These are phyloP conservation scores for Aldabrachelys gigantea DNA, from an alignment of 2,113 vertebrate genomes.

Conservation along the genomic window DNA sequence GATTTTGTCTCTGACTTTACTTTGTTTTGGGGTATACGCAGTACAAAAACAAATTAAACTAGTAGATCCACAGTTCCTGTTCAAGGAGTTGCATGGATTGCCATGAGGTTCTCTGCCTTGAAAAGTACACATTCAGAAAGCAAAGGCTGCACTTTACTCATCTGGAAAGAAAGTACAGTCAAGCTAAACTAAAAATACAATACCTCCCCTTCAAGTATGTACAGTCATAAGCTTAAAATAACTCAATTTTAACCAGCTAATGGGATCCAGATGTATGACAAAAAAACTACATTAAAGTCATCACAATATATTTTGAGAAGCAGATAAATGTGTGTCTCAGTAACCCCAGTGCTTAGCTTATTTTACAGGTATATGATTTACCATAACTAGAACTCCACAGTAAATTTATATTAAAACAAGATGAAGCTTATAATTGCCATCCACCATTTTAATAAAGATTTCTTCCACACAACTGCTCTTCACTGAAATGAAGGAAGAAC, in stretches of 20 bases:
- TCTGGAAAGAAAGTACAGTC: neutral
- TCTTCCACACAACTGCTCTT: neutral
- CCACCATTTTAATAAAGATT: neutral
- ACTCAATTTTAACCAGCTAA: constrained; percentile 11
- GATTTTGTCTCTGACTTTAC: neutral
- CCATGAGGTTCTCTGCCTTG: neutral
- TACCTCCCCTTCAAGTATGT: neutral
- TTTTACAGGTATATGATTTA: neutral
- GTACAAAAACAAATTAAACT: fast-evolving
- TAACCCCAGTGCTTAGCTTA: neutral
- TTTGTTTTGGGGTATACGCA: neutral
- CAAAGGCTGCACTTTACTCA: neutral
- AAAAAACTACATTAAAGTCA: neutral
- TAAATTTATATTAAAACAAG: fast-evolving
- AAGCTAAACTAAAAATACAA: constrained; percentile 44
- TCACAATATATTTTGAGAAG: neutral
- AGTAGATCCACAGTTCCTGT: neutral
- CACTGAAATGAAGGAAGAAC: neutral
- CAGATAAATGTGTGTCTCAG: neutral
- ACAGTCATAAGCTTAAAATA: constrained; percentile 50
- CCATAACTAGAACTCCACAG: fast-evolving
- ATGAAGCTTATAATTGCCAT: fast-evolving
- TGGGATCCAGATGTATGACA: constrained; percentile 39
- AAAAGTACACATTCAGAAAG: neutral
- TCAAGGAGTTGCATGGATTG: neutral